A percentile compares a stretch with the other conserved stretches of the same genome.
phyloP scores from a whole-genome alignment of 2,888 invertebrate genomes.

The Tetheella fluctuosa region DNA sequence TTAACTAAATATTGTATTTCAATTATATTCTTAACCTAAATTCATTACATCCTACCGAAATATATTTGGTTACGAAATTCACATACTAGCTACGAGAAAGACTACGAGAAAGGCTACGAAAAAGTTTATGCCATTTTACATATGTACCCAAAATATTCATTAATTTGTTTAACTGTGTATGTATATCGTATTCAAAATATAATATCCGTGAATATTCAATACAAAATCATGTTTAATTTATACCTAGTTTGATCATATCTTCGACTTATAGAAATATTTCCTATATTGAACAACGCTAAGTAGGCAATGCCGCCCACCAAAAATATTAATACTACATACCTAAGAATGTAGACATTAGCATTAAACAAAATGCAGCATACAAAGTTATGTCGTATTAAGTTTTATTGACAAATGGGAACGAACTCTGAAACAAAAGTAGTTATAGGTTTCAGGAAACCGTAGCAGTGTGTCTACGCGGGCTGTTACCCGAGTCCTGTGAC shows the following conservation, averaged over 20 bases:
- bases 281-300: too few species aligned
- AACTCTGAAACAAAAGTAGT: constrained; percentile 63
- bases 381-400: constrained; percentile 18
- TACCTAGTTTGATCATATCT: too few species aligned
- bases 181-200: too few species aligned
- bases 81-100: too few species aligned
- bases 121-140: too few species aligned
- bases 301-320: neutral
- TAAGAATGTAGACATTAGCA: neutral
- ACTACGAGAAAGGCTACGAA: too few species aligned
- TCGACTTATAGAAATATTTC: too few species aligned
- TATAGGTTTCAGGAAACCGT: constrained; percentile 77
- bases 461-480: constrained; percentile 54
- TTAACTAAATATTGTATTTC: neutral
- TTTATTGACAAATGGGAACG: constrained; percentile 49
- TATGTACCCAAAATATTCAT: too few species aligned
- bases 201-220: too few species aligned
- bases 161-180: too few species aligned
- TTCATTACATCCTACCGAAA: neutral
- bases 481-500: constrained; percentile 44
- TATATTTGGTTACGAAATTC: neutral
- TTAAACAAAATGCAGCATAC: neutral
- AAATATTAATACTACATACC: neutral
- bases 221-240: too few species aligned
- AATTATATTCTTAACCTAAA: neutral